These are phyloP conservation scores for Turnix velox DNA, from an alignment of 2,113 vertebrate species.

Conservation along the genomic window DNA sequence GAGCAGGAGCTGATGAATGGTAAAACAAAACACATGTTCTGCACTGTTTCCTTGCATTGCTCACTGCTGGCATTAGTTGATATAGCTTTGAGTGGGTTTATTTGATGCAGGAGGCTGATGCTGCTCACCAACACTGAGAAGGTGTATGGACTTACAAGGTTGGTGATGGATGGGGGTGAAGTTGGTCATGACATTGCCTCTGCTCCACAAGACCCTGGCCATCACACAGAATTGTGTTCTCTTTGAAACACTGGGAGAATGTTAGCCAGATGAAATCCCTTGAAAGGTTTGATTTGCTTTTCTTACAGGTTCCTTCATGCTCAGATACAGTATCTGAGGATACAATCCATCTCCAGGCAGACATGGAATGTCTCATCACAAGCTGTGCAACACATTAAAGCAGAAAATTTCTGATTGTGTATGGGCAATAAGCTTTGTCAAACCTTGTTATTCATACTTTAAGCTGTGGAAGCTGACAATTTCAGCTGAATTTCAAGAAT, in stretches of 20 bases:
- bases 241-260: not conserved
- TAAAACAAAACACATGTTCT: not conserved
- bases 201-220: not conserved
- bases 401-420: not conserved
- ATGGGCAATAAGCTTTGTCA: not conserved
- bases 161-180: not conserved
- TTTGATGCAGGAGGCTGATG: not conserved
- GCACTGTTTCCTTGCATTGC: not conserved
- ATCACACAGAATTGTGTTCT: not conserved
- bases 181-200: not conserved
- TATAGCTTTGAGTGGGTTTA: not conserved
- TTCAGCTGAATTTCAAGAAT: not conserved
- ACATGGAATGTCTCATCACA: not conserved
- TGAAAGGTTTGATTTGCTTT: conserved; percentile 1
- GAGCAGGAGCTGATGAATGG: not conserved
- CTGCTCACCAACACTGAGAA: not conserved
- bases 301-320: not conserved
- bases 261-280: not conserved
- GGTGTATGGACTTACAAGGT: not conserved
- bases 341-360: not conserved
- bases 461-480: not conserved
- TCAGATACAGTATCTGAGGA: not conserved
- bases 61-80: not conserved
- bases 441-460: not conserved
- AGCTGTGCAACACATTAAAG: not conserved